These are phyloP conservation scores for Phrynocephalus vlangalii DNA, from an alignment of 2,797 vertebrate genomes.

Conservation along the genomic window DNA sequence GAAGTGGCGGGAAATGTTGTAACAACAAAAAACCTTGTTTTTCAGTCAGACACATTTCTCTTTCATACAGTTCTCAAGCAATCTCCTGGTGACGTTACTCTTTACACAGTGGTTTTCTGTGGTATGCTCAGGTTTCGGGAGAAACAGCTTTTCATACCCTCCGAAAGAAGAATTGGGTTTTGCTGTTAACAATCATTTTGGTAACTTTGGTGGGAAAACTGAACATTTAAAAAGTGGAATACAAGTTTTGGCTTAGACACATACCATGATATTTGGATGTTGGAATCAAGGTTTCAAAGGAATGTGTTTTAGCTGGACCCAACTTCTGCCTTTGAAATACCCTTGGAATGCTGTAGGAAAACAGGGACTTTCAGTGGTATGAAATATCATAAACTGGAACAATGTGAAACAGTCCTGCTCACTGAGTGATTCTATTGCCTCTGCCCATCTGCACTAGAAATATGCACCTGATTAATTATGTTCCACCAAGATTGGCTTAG, in stretches of 20 bases:
- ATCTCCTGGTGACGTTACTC: conserved; percentile 7
- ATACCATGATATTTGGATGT: background rate
- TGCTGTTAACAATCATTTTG: background rate
- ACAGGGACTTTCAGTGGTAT: conserved; percentile 6
- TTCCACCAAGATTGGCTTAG: conserved; percentile 1
- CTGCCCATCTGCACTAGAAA: conserved; percentile 6
- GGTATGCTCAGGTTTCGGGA: background rate
- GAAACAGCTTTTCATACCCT: background rate
- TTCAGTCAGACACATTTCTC: background rate
- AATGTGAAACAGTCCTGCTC: background rate
- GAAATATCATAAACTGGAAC: conserved; percentile 1
- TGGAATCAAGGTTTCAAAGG: conserved; percentile 16
- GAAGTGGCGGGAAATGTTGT: background rate
- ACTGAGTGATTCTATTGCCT: background rate
- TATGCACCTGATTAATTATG: background rate
- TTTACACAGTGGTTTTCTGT: background rate
- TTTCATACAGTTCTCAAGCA: background rate
- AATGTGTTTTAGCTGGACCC: conserved; percentile 1
- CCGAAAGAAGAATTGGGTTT: no score
- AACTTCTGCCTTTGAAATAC: background rate
- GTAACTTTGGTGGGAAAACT: background rate
- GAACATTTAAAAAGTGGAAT: background rate
- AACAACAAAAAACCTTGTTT: background rate
- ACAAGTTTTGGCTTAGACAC: background rate
- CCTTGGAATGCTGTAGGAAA: conserved; percentile 8